Percentiles rank a stretch among this genome's conserved stretches.
These are phyloP conservation scores for Macropodus opercularis DNA, from an alignment of 2,797 vertebrate species.

Conservation along the genomic window DNA sequence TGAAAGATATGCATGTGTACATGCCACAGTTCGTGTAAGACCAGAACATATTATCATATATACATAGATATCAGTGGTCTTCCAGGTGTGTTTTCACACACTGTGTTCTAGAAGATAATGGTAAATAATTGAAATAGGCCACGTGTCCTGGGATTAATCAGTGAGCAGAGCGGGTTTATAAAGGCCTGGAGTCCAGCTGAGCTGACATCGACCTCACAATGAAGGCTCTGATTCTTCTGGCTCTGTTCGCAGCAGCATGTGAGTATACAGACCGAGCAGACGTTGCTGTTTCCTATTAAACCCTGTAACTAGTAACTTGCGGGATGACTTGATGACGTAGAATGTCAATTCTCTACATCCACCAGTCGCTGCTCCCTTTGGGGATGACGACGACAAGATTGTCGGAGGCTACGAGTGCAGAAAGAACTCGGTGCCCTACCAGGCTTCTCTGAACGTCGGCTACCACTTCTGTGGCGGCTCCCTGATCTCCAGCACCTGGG, in stretches of 20 bases:
- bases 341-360: no score
- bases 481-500: conserved; percentile 82
- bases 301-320: neutral
- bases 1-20: no score
- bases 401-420: conserved; percentile 79
- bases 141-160: conserved; percentile 13
- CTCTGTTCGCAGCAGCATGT: conserved; percentile 59
- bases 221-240: conserved; percentile 62
- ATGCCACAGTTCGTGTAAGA: no score
- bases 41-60: neutral
- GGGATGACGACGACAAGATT: conserved; percentile 79
- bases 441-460: conserved; percentile 75
- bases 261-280: conserved; percentile 8
- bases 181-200: conserved; percentile 2
- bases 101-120: neutral
- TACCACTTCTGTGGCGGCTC: conserved; percentile 82
- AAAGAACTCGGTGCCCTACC: conserved; percentile 77
- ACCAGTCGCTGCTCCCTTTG: conserved; percentile 55
- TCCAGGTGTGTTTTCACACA: conserved; percentile 49
- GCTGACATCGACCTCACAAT: conserved; percentile 34
- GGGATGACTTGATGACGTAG: no score
- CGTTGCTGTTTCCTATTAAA: no score
- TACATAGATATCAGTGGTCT: no score
- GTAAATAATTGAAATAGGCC: neutral
- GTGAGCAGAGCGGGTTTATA: conserved; percentile 45